These are phyloP conservation scores for Meliscaeva auricollis DNA, from an alignment of 2,888 invertebrate species.

Conservation along the genomic window DNA sequence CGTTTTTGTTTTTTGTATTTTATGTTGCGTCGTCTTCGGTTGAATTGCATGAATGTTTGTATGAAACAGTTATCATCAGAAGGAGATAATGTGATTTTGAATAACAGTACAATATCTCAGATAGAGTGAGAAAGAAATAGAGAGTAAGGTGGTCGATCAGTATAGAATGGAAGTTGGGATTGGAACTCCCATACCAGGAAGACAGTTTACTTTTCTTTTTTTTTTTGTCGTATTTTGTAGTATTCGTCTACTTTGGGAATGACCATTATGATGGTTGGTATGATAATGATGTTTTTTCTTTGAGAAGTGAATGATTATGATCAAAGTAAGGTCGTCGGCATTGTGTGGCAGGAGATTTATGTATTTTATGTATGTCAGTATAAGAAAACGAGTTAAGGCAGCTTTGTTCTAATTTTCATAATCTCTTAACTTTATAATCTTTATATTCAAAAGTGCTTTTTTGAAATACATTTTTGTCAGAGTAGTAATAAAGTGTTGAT, in stretches of 20 bases:
- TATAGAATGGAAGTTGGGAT: no score
- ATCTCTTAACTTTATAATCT: no score
- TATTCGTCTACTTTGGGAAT: constrained; percentile 33
- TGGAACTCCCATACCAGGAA: constrained; percentile 58
- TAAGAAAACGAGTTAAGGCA: background rate
- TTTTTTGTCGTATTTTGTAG: background rate
- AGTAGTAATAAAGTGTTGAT: no score
- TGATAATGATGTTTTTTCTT: constrained; percentile 50
- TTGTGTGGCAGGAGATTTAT: constrained; percentile 38
- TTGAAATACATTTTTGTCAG: no score
- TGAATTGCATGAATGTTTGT: constrained; percentile 48
- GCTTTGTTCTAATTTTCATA: background rate
- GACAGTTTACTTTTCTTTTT: constrained; percentile 37
- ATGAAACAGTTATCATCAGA: constrained; percentile 57
- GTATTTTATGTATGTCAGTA: constrained; percentile 17
- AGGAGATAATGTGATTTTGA: constrained; percentile 65
- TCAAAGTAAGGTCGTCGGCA: constrained; percentile 65
- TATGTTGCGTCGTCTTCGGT: constrained; percentile 14
- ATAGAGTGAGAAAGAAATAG: background rate
- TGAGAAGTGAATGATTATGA: constrained; percentile 41
- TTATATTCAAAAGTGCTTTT: background rate
- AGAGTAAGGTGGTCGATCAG: constrained; percentile 1
- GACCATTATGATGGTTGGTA: constrained; percentile 35
- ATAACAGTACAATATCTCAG: constrained; percentile 64
- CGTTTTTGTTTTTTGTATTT: constrained; percentile 8